A percentile compares a stretch with the other conserved stretches of the same genome.
phyloP scores from a whole-genome alignment of 2,888 invertebrate genomes.

The Empis stercorea region DNA sequence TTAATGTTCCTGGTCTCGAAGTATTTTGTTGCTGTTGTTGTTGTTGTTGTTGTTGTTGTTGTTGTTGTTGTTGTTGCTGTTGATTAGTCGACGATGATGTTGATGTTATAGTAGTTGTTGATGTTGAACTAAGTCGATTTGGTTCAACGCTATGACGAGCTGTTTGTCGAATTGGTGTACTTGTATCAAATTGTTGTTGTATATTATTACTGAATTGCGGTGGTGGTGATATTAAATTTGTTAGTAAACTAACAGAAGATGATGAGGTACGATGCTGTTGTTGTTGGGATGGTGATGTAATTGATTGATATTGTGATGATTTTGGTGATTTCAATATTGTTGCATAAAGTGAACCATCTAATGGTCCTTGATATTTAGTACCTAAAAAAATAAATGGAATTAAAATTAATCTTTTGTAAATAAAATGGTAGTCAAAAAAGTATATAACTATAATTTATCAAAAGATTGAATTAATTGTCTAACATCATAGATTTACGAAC shows the following conservation, averaged over 20 bases:
- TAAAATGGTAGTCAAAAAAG: too few relatives aligned
- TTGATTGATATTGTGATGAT: conserved; percentile 13
- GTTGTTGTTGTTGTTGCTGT: neutral
- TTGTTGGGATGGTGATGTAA: conserved; percentile 2
- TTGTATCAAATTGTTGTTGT: conserved; percentile 8
- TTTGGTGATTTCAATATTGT: conserved; percentile 37
- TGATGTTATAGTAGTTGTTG: neutral
- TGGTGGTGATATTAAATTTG: conserved; percentile 15
- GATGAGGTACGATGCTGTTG: neutral
- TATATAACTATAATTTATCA: too few relatives aligned
- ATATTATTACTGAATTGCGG: conserved; percentile 14
- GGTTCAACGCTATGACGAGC: conserved; percentile 7
- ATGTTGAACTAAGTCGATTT: neutral
- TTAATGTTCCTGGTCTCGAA: conserved; percentile 3
- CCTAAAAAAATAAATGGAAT: neutral
- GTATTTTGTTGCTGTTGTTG: conserved; percentile 1
- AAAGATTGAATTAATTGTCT: too few relatives aligned
- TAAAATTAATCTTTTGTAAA: too few relatives aligned
- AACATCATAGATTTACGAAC: too few relatives aligned
- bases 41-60: neutral
- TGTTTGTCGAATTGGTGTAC: conserved; percentile 10
- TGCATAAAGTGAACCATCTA: conserved; percentile 86
- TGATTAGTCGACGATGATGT: neutral
- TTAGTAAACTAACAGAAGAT: neutral
- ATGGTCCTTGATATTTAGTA: conserved; percentile 48